These are phyloP conservation scores for Tipula unca DNA, from an alignment of 2,888 invertebrate species.

Conservation along the genomic window DNA sequence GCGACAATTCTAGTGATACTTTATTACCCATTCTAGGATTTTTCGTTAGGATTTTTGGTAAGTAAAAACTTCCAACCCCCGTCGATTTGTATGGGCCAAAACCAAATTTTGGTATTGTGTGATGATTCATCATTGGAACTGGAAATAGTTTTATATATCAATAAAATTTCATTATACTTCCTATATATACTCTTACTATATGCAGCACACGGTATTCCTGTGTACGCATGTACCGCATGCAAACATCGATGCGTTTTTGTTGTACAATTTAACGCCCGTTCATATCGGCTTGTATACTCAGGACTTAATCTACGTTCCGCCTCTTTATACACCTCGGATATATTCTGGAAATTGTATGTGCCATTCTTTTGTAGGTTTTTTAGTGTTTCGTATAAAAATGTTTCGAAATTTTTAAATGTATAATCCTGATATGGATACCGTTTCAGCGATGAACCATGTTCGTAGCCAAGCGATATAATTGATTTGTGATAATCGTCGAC, in stretches of 20 bases:
- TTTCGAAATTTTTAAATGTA: slow-evolving; percentile 72
- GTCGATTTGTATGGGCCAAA: slow-evolving; percentile 48
- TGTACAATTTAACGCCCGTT: slow-evolving; percentile 74
- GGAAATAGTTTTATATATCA: no score
- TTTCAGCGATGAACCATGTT: slow-evolving; percentile 44
- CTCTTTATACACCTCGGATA: slow-evolving; percentile 55
- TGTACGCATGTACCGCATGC: slow-evolving; percentile 86
- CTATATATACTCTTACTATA: slow-evolving; percentile 58
- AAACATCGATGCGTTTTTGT: slow-evolving; percentile 82
- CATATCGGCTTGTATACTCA: slow-evolving; percentile 43
- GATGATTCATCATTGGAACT: slow-evolving; percentile 74
- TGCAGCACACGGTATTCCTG: slow-evolving; percentile 72
- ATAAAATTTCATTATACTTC: neutral
- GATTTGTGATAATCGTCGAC: slow-evolving; percentile 76
- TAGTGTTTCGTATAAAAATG: slow-evolving; percentile 79
- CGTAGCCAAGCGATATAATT: slow-evolving; percentile 53
- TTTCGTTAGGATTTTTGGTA: slow-evolving; percentile 54
- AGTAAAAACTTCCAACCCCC: slow-evolving; percentile 47
- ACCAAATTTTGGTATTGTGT: slow-evolving; percentile 66
- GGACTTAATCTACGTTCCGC: slow-evolving; percentile 43
- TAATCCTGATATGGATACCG: slow-evolving; percentile 57
- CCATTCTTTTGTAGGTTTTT: slow-evolving; percentile 66
- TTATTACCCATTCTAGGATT: slow-evolving; percentile 39
- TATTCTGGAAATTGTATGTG: slow-evolving; percentile 53
- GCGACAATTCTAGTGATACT: slow-evolving; percentile 71